Evolutionary conservation across 1,140 invertebrate species (phyloP), one percentile per base, ranked within the genome.

Genomic region (Sarcophaga bullata): DNA sequence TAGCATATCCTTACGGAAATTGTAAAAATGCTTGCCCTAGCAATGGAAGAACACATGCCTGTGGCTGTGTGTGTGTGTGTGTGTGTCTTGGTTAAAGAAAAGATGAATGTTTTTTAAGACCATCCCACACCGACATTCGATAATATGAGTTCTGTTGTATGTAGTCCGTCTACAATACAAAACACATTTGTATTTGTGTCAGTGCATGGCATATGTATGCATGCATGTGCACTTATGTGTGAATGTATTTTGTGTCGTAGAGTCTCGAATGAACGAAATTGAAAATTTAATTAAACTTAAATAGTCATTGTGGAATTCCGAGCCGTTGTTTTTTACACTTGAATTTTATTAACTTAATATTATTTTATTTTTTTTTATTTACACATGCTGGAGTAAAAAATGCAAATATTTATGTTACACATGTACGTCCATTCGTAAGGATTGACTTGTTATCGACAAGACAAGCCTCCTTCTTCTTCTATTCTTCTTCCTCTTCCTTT

Each of bases 241-340:
- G 54, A n/a, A n/a, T 58, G 54, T 58, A n/a, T n/a, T n/a, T 10
- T 58, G n/a, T 58, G 54, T 11, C 19, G 17, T 37, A 37, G 25
- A 37, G 17, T 68, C 19, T 68, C 17, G 15, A 37, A 37, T 17
- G 62, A 19, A 68, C 62, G 62, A 68, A 68, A 68, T 68, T 68
- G 62, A 68, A 68, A 68, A 68, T 19, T 68, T 68, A 68, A 68
- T 68, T 68, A 68, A 68, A 68, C 62, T 68, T 68, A 68, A 68
- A 68, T 68, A 68, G n/a, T 68, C 62, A 68, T 68, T 68, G 62
- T 68, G 62, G 62, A 68, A 68, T 68, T 68, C 17, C n/a, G 17
- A 19, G n/a, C 8, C 62, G n/a, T 68, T 68, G 62, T 68, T 19
- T 68, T n/a, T n/a, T n/a, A n/a, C n/a, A n/a, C n/a, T n/a, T n/a